These are phyloP conservation scores for Stenopsyche tienmushanensis DNA, from an alignment of 1,140 invertebrate genomes.

Conservation along the genomic window DNA sequence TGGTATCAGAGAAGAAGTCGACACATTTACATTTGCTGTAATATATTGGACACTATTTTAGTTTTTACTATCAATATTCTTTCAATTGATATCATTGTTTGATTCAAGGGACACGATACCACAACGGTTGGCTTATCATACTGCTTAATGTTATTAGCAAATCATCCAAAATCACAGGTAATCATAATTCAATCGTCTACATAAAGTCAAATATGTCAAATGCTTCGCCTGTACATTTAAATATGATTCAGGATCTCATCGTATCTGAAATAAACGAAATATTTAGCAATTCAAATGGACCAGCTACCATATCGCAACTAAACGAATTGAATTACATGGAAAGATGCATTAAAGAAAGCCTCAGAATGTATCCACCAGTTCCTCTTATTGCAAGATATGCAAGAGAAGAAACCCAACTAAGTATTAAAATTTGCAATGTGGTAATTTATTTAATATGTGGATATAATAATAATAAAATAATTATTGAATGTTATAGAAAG, in stretches of 20 bases:
- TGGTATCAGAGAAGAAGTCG: constrained; percentile 33
- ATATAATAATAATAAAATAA: not conserved
- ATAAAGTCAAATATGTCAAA: no score
- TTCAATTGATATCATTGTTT: not conserved
- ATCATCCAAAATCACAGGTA: constrained; percentile 42
- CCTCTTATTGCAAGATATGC: constrained; percentile 63
- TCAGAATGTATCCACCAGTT: constrained; percentile 68
- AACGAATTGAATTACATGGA: constrained; percentile 68
- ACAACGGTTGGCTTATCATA: constrained; percentile 40
- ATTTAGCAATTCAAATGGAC: constrained; percentile 55
- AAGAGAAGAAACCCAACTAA: constrained; percentile 53
- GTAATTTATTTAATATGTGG: not conserved
- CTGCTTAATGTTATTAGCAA: constrained; percentile 41
- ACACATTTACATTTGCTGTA: constrained; percentile 27
- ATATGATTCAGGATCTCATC: constrained; percentile 57
- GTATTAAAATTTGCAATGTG: constrained; percentile 25
- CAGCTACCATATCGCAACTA: constrained; percentile 60
- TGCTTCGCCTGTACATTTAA: no score
- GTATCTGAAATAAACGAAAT: constrained; percentile 64
- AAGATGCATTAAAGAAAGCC: constrained; percentile 63
- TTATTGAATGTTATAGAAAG: not conserved
- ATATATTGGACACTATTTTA: no score
- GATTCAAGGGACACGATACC: constrained; percentile 48
- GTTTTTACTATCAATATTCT: not conserved
- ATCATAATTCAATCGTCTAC: no score